Evolutionary conservation across 2,113 vertebrate species (phyloP), one percentile per base, ranked within the genome.

Genomic region (Potamarius usumacintae): DNA sequence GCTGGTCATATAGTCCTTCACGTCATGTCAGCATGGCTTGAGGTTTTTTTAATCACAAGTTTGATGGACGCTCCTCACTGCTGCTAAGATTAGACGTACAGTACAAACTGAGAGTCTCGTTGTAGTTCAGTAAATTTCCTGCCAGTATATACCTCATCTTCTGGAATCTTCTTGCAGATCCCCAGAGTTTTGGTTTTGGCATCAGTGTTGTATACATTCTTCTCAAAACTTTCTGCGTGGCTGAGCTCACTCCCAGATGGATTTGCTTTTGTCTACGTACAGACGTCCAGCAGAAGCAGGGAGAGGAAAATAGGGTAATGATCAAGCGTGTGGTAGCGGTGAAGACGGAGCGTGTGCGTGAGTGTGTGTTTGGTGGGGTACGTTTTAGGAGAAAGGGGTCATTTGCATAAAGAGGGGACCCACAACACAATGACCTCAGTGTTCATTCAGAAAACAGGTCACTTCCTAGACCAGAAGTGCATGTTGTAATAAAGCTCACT

Each of bases 391-490:
- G 79, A 81, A 85, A 82, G 57, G 2, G 88, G 82, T 79, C 78
- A 27, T 78, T 60, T 69, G n/a, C 69, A 85, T 78, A 74, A 63
- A 77, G 12, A 82, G 76, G 77, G 42, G 63, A 60, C 82, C 79
- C 67, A 60, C 83, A 86, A 89, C 79, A 90, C 84, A 90, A 87
- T 91, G 79, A 90, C 72, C 50, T 53, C 65, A 53, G 82, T 91
- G 82, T 92, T 92, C 58, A 87, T 60, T 85, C 42, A n/a, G 50
- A 82, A 89, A 89, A 79, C 79, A 65, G 88, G 62, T 84, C 63
- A 15, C 88, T 60, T 88, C 86, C 52, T 63, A 50, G 65, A 62
- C 50, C 8, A 78, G 78, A n/a, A 53, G 72, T 30, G 67, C 20
- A 42, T n/a, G 48, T 48, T 22, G 55, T 12, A 48, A 69, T 84